Evolutionary conservation across 1,140 invertebrate genomes (phyloP).

Genomic region (Octopus sinensis): DNA sequence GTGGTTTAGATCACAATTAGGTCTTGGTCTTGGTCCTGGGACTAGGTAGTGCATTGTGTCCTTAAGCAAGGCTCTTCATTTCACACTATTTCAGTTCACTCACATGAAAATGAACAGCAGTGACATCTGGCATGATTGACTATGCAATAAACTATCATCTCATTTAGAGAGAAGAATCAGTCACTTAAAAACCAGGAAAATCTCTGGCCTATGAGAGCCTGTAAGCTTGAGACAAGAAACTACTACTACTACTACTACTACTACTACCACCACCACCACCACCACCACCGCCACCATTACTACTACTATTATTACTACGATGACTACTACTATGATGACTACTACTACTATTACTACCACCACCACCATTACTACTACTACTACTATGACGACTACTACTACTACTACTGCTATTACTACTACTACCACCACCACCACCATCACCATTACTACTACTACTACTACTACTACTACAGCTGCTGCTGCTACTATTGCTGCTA

Average conservation of each 20-base stretch:
- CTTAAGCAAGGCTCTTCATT: no score
- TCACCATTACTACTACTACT: conserved; percentile 7
- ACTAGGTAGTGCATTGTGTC: no score
- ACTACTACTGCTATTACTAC: not conserved
- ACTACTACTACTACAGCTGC: conserved; percentile 19
- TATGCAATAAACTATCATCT: not conserved
- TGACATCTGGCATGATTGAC: not conserved
- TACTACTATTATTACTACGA: not conserved
- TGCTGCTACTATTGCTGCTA: conserved; percentile 11
- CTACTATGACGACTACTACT: conserved; percentile 6
- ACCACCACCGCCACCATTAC: conserved; percentile 9
- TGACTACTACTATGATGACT: not conserved
- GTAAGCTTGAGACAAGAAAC: not conserved
- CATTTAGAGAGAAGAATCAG: not conserved
- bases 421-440: not conserved
- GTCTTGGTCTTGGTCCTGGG: no score
- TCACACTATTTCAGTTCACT: no score
- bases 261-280: not conserved
- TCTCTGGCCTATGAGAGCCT: not conserved
- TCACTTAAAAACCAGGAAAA: not conserved
- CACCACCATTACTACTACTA: conserved; percentile 5
- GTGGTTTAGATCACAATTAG: no score
- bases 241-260: conserved; percentile 10
- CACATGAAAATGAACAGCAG: no score
- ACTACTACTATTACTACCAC: not conserved